A percentile compares a stretch with the other conserved stretches of the same genome.
These are phyloP conservation scores for Spialia ferax DNA, from an alignment of 2,888 invertebrate genomes.

Conservation along the genomic window DNA sequence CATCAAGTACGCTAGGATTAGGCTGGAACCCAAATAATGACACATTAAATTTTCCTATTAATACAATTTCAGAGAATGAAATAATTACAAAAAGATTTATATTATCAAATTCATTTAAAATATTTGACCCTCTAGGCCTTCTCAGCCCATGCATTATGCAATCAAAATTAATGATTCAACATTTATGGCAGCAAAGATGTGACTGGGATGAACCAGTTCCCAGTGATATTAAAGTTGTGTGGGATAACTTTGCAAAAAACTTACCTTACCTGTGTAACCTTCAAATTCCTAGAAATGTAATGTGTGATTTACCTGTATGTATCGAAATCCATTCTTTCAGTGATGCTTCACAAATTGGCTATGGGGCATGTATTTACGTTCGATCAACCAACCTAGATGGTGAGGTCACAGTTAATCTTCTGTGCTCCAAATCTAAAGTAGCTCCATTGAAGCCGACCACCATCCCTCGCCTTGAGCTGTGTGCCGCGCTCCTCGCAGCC, in stretches of 20 bases:
- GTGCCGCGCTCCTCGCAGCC: neutral
- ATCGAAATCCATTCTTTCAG: neutral
- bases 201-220: neutral
- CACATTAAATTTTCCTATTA: slow-evolving; percentile 40
- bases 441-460: neutral
- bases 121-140: neutral
- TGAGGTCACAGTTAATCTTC: neutral
- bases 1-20: slow-evolving; percentile 47
- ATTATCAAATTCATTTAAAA: neutral
- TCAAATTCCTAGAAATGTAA: neutral
- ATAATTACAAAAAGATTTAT: neutral
- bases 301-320: neutral
- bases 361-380: neutral
- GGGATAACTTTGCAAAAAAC: neutral
- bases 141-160: slow-evolving; percentile 4
- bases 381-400: neutral
- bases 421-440: neutral
- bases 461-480: neutral
- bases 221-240: neutral
- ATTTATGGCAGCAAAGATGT: neutral
- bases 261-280: neutral
- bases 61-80: neutral
- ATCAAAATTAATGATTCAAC: neutral
- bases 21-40: slow-evolving; percentile 46
- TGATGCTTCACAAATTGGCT: neutral